A percentile compares a stretch with the other conserved stretches of the same genome.
phyloP scores from a whole-genome alignment of 2,113 vertebrate genomes.

The Nesogale talazaci region DNA sequence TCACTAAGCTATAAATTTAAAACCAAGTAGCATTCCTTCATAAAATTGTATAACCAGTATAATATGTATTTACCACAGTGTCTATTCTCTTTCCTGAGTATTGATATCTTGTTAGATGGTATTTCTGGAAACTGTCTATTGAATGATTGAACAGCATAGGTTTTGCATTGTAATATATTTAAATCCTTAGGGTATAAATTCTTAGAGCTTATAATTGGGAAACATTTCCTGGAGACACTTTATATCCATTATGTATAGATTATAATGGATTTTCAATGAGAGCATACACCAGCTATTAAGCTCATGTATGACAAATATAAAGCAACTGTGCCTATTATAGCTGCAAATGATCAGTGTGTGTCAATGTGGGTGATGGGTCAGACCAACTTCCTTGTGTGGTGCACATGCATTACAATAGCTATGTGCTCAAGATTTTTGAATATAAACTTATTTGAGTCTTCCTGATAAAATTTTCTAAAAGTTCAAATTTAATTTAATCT shows the following conservation, averaged over 20 bases:
- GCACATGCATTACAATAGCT: conserved; percentile 56
- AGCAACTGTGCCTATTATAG: conserved; percentile 56
- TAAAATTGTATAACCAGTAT: background rate
- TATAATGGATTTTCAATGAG: conserved; percentile 75
- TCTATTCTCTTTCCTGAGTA: conserved; percentile 3
- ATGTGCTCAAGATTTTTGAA: conserved; percentile 16
- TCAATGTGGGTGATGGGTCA: conserved; percentile 41
- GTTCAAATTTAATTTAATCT: too few relatives aligned
- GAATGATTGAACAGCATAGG: conserved; percentile 60
- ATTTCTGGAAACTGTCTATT: conserved; percentile 67
- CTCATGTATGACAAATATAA: conserved; percentile 57
- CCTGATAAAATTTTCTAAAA: too few relatives aligned
- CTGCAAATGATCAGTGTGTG: conserved; percentile 69
- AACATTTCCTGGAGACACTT: conserved; percentile 26
- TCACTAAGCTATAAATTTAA: too few relatives aligned
- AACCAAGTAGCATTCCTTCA: too few relatives aligned
- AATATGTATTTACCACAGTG: conserved; percentile 58
- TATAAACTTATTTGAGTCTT: conserved; percentile 10
- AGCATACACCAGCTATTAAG: conserved; percentile 65
- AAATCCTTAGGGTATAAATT: conserved; percentile 63
- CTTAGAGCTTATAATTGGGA: conserved; percentile 44
- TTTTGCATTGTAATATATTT: conserved; percentile 23
- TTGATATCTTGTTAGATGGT: conserved; percentile 56
- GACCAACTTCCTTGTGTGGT: background rate
- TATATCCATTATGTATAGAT: conserved; percentile 71